Conservation (phyloP, 2,113 vertebrate species). For the Anarrhichthys ocellatus region DNA sequence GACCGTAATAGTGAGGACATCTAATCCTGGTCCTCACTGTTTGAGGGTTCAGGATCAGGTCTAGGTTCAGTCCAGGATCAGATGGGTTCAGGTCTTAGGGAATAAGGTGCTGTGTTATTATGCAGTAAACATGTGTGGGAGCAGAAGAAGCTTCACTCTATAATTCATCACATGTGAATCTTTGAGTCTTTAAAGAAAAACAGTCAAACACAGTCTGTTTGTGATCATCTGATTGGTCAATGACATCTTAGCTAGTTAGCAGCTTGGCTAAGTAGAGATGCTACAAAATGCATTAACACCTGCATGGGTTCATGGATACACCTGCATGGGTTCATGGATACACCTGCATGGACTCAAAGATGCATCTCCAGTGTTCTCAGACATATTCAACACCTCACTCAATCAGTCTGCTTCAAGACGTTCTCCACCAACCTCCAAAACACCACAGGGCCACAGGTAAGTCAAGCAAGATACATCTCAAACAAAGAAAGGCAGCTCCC, state of each 20-base stretch:
- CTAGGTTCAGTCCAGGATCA: not conserved
- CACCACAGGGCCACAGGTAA: too few relatives aligned
- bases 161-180: slow-evolving; percentile 65
- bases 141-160: slow-evolving; percentile 44
- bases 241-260: not conserved
- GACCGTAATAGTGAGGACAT: too few relatives aligned
- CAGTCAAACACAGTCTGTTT: not conserved
- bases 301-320: too few relatives aligned
- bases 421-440: too few relatives aligned
- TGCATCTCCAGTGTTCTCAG: too few relatives aligned
- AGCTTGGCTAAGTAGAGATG: not conserved
- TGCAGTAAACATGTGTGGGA: not conserved
- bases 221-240: not conserved
- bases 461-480: not conserved
- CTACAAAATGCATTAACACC: not conserved
- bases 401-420: too few relatives aligned
- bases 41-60: too few relatives aligned
- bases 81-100: not conserved
- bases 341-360: too few relatives aligned
- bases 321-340: too few relatives aligned
- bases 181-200: slow-evolving; percentile 39
- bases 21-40: too few relatives aligned
- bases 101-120: not conserved
- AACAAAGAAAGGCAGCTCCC: not conserved
- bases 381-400: too few relatives aligned